phyloP scores from a whole-genome alignment of 2,888 invertebrate species.

The Watsonalla cultraria region DNA sequence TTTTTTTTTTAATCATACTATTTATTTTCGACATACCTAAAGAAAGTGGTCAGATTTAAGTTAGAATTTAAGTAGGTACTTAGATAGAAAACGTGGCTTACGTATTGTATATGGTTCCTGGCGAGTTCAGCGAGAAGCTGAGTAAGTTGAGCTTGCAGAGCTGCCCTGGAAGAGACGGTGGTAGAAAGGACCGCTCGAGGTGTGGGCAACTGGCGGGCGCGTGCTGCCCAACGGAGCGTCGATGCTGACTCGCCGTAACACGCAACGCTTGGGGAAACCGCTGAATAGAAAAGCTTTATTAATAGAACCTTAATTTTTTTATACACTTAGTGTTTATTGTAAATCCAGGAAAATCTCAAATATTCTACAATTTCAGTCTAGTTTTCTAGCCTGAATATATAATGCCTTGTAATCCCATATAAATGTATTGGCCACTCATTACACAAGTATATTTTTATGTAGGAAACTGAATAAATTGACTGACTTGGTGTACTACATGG shows the following conservation, averaged over 20 bases:
- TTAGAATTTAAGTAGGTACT: too few species aligned
- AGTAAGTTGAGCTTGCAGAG: slow-evolving; percentile 62
- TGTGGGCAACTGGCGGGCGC: slow-evolving; percentile 82
- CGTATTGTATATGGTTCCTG: slow-evolving; percentile 55
- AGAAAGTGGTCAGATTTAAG: too few species aligned
- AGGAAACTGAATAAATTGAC: too few species aligned
- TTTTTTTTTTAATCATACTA: neutral
- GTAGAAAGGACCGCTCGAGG: slow-evolving; percentile 22
- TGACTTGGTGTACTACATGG: too few species aligned
- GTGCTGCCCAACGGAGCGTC: slow-evolving; percentile 88
- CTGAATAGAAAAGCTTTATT: slow-evolving; percentile 50
- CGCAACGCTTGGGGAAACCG: slow-evolving; percentile 85
- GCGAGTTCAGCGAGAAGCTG: slow-evolving; percentile 52
- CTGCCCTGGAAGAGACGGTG: slow-evolving; percentile 29
- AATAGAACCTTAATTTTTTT: neutral
- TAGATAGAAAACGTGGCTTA: slow-evolving; percentile 21
- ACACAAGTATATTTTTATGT: too few species aligned
- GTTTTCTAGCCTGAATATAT: too few species aligned
- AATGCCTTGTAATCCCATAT: too few species aligned
- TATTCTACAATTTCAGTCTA: too few species aligned
- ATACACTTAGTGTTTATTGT: too few species aligned
- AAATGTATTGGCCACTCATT: too few species aligned
- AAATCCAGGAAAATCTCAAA: too few species aligned
- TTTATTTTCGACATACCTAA: neutral
- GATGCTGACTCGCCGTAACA: slow-evolving; percentile 90